A percentile compares a stretch with the other conserved stretches of the same genome.
Evolutionary conservation across 2,888 invertebrate genomes (phyloP).

Genomic region (Lasius platythorax): DNA sequence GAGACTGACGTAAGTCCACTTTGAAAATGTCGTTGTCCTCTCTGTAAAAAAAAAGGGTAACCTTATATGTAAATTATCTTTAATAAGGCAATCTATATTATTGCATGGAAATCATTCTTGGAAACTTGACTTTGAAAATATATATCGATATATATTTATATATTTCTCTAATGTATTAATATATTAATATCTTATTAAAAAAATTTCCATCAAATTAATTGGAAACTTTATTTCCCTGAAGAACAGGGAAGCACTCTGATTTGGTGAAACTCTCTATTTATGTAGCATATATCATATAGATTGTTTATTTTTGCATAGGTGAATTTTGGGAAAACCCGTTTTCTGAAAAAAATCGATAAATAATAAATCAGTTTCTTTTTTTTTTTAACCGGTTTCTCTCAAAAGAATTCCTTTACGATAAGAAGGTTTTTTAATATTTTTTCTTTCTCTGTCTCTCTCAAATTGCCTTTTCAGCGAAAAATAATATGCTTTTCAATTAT

Average conservation of each 20-base stretch:
- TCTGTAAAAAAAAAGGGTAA: not conserved
- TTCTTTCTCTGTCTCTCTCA: not conserved
- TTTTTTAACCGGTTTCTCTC: not conserved
- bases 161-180: not conserved
- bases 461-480: not conserved
- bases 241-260: no score
- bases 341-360: not conserved
- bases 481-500: not conserved
- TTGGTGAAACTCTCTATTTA: no score
- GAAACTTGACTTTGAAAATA: slow-evolving; percentile 1
- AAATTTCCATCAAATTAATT: not conserved
- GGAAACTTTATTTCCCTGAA: not conserved
- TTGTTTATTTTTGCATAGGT: not conserved
- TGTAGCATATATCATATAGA: no score
- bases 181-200: not conserved
- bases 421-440: not conserved
- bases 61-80: not conserved
- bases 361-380: not conserved
- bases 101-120: not conserved
- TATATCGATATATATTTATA: not conserved
- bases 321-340: not conserved
- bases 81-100: slow-evolving; percentile 2
- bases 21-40: slow-evolving; percentile 6
- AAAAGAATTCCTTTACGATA: not conserved
- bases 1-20: slow-evolving; percentile 16